phyloP scores from a whole-genome alignment of 1,140 invertebrate species.

The Drosophila guanche region DNA sequence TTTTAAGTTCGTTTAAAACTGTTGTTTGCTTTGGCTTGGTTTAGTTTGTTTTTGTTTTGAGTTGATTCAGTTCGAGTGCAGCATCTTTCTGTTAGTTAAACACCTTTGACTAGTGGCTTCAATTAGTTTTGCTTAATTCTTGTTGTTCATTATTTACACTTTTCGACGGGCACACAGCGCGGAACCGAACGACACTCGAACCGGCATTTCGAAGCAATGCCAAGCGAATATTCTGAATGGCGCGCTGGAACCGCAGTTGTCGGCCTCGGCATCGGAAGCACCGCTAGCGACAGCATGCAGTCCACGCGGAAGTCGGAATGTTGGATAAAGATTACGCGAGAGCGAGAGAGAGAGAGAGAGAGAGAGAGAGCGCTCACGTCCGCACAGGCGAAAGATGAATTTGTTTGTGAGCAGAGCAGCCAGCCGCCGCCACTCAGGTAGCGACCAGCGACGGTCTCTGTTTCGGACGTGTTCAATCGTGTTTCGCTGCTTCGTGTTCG shows the following conservation, averaged over 20 bases:
- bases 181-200: constrained; percentile 47
- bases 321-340: constrained; percentile 2
- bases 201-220: constrained; percentile 71
- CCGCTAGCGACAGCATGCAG: not conserved
- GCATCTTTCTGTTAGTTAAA: too few species aligned
- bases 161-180: constrained; percentile 5
- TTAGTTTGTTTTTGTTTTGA: constrained; percentile 8
- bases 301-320: constrained; percentile 44
- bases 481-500: not conserved
- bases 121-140: too few species aligned
- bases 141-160: constrained; percentile 13
- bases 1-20: not conserved
- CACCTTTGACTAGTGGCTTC: constrained; percentile 4
- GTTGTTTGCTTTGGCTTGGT: constrained; percentile 20
- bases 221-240: constrained; percentile 63
- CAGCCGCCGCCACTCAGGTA: constrained; percentile 39
- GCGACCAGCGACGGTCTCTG: constrained; percentile 22
- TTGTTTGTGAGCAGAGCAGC: constrained; percentile 65
- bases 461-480: constrained; percentile 26
- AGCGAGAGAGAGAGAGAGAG: constrained; percentile 2
- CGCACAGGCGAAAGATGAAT: constrained; percentile 65
- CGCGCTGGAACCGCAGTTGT: constrained; percentile 20
- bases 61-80: too few species aligned
- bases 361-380: constrained; percentile 50
- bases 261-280: too few species aligned